Evolutionary conservation across 35 echinoderm and acorn worm genomes (phyloP).

Genomic region (Acanthaster planci): DNA sequence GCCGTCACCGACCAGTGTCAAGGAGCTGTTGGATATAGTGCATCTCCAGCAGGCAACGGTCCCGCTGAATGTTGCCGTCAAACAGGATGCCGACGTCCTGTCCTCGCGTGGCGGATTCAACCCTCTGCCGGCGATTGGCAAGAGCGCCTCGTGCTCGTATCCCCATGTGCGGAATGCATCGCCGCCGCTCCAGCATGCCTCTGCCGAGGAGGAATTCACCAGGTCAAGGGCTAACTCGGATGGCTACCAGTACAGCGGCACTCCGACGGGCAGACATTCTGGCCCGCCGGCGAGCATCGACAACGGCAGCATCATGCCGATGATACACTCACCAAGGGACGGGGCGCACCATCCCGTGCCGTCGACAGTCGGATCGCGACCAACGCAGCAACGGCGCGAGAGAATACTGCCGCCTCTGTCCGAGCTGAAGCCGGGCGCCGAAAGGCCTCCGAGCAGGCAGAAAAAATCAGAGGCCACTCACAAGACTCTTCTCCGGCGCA

Average conservation of each 20-base stretch:
- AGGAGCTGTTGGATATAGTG: conserved; percentile 42
- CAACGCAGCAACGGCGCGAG: neutral
- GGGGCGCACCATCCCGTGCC: neutral
- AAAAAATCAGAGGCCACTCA: neutral
- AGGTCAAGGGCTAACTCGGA: neutral
- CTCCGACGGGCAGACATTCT: neutral
- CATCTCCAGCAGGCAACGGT: conserved; percentile 36
- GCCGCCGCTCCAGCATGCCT: neutral
- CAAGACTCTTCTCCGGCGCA: conserved; percentile 17
- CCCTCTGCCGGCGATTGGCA: conserved; percentile 32
- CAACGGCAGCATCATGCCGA: neutral
- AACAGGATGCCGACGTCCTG: neutral
- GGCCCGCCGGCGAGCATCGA: neutral
- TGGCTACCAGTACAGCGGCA: neutral
- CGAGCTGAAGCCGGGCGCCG: neutral
- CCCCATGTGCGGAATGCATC: neutral
- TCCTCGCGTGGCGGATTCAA: neutral
- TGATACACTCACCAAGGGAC: neutral
- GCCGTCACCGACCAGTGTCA: conserved; percentile 42
- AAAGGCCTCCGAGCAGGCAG: neutral
- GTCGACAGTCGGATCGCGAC: neutral
- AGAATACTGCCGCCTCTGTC: conserved; percentile 6
- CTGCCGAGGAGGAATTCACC: too few relatives aligned
- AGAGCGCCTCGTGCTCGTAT: neutral
- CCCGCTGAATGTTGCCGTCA: neutral